These are phyloP conservation scores for Norana najaformis DNA, from an alignment of 2,888 invertebrate genomes.

Conservation along the genomic window DNA sequence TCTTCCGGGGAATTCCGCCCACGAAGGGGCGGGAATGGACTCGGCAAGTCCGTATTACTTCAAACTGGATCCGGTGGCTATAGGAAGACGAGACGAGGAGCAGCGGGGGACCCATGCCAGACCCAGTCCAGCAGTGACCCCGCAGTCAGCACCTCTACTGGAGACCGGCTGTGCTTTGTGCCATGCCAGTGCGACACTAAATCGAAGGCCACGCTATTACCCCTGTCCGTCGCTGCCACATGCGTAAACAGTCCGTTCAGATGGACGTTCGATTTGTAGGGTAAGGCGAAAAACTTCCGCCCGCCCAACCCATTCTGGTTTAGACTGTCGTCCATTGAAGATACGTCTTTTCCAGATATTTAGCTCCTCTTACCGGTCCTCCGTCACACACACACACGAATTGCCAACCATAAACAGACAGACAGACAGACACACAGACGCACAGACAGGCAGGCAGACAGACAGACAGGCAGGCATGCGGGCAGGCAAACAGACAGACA, in stretches of 20 bases:
- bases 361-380: neutral
- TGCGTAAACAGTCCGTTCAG: neutral
- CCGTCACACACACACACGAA: neutral
- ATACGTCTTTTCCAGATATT: neutral
- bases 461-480: too few relatives aligned
- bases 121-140: neutral
- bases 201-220: neutral
- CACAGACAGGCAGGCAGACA: too few relatives aligned
- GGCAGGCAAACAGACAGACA: too few relatives aligned
- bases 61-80: neutral
- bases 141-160: neutral
- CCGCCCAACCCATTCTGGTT: neutral
- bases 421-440: too few relatives aligned
- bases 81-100: neutral
- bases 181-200: neutral
- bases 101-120: neutral
- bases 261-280: neutral
- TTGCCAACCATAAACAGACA: neutral
- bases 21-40: neutral
- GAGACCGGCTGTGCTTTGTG: neutral
- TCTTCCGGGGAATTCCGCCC: neutral
- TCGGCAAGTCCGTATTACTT: neutral
- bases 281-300: neutral
- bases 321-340: neutral
- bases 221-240: neutral